Evolutionary conservation across 1,140 invertebrate genomes (phyloP), one percentile per base, ranked within the genome.

Genomic region (Eurosta solidaginis): DNA sequence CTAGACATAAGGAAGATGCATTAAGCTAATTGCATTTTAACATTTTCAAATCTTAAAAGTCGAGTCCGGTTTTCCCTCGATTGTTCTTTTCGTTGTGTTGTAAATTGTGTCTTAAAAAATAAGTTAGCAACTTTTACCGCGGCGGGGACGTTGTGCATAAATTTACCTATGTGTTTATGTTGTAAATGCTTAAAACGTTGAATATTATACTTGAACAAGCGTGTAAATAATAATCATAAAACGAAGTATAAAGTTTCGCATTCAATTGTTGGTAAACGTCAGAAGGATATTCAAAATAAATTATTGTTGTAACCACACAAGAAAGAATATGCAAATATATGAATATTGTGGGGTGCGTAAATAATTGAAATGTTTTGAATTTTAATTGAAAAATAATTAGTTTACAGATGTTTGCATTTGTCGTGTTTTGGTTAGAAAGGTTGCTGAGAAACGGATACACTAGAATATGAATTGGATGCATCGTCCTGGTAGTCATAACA

Each of bases 301-400:
- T 20, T 54, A 20, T 63, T n/a, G 27, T 63, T 29, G 6, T 22
- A 52, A 5, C 1, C 20, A 52, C 12, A 5, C 20, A 52, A 9
- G 6, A 36, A 40, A 20, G 17, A 40, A 68, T 68, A 68, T 42
- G 59, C 59, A 68, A 68, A 68, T 68, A 33, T 10, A 36, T 9
- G 40, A 4, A n/a, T 17, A 9, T 0, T 20, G 27, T 12, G 59
- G 17, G 5, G 5, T 22, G 27, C 40, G 33, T 40, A 68, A 68
- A 68, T 68, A 68, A 68, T 68, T 68, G 59, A 68, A 68, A 68
- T 68, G 59, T 68, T 68, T 68, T 14, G 29, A 68, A 17, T 68
- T 68, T 68, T 20, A 68, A 68, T 68, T 40, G 36, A 20, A 68
- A 42, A 42, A 40, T 68, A 68, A 68, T 68, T 42, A 42, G 59